Percentiles rank a stretch among this genome's conserved stretches.
phyloP scores from a whole-genome alignment of 1,140 invertebrate species.

The Polypedilum vanderplanki region DNA sequence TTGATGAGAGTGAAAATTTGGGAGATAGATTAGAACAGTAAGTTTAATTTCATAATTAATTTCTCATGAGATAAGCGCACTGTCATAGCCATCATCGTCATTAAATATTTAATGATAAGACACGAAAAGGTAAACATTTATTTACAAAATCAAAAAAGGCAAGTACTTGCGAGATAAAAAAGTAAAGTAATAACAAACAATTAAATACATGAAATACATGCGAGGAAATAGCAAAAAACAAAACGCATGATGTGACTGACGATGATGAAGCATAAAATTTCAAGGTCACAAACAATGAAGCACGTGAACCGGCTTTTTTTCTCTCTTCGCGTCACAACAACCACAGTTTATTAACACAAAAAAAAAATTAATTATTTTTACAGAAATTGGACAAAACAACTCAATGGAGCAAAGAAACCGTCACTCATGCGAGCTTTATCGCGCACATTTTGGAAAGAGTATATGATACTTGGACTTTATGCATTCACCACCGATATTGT shows the following conservation, averaged over 20 bases:
- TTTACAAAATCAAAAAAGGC: not conserved
- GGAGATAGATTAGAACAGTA: slow-evolving; percentile 50
- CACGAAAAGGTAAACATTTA: too few relatives aligned
- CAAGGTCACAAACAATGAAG: slow-evolving; percentile 11
- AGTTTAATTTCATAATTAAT: slow-evolving; percentile 32
- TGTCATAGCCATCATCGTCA: too few relatives aligned
- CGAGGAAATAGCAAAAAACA: not conserved
- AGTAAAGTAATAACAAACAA: not conserved
- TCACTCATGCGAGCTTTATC: slow-evolving; percentile 24
- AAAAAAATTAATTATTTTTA: not conserved
- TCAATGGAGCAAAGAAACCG: slow-evolving; percentile 27
- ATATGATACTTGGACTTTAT: slow-evolving; percentile 1
- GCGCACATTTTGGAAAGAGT: slow-evolving; percentile 29
- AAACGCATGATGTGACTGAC: not conserved
- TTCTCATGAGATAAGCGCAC: not conserved
- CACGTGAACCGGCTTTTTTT: slow-evolving; percentile 26
- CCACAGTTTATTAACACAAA: not conserved
- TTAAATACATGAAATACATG: not conserved
- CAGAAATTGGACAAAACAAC: slow-evolving; percentile 24
- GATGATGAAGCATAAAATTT: slow-evolving; percentile 27
- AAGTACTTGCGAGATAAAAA: not conserved
- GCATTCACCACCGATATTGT: slow-evolving; percentile 21
- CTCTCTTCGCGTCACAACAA: not conserved
- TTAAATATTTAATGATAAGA: too few relatives aligned
- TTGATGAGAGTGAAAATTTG: slow-evolving; percentile 47